Evolutionary conservation across 2,113 vertebrate species (phyloP), one percentile per base, ranked within the genome.

Genomic region (Upupa epops): DNA sequence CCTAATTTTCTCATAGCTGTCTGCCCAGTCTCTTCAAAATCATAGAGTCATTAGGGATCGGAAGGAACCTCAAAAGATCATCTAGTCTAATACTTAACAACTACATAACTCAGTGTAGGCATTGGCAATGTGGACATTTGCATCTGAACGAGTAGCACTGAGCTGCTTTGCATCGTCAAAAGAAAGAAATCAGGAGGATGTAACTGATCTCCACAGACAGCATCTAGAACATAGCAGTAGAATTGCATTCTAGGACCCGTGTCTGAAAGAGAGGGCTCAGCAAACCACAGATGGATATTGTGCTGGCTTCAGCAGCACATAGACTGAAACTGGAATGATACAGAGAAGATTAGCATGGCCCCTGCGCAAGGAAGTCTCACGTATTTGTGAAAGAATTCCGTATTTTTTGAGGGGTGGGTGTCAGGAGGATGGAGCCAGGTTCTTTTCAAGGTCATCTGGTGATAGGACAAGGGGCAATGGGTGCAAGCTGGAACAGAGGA

Each of bases 341-440:
- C 11, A 70, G 54, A 73, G 63, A 69, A 64, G 64, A 80, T 90
- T 74, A 73, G 51, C 19, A 21, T 71, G 52, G 64, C 42, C 93
- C 40, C 86, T 96, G 92, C 42, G 32, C 86, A 96, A 93, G 91
- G 92, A 92, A n/a, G n/a, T n/a, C n/a, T n/a, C n/a, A n/a, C n/a
- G n/a, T n/a, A n/a, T n/a, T n/a, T n/a, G n/a, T n/a, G n/a, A n/a
- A n/a, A n/a, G n/a, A n/a, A n/a, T n/a, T n/a, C n/a, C n/a, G n/a
- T n/a, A n/a, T n/a, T n/a, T n/a, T n/a, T n/a, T n/a, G n/a, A n/a
- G n/a, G n/a, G n/a, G n/a, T n/a, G n/a, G n/a, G n/a, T n/a, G n/a
- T n/a, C n/a, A n/a, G n/a, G n/a, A n/a, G n/a, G n/a, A n/a, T n/a
- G n/a, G n/a, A n/a, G n/a, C n/a, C n/a, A n/a, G n/a, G n/a, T n/a